Evolutionary conservation across 2,797 vertebrate genomes (phyloP), one percentile per base, ranked within the genome.

Genomic region (Toxotes lorentzi): DNA sequence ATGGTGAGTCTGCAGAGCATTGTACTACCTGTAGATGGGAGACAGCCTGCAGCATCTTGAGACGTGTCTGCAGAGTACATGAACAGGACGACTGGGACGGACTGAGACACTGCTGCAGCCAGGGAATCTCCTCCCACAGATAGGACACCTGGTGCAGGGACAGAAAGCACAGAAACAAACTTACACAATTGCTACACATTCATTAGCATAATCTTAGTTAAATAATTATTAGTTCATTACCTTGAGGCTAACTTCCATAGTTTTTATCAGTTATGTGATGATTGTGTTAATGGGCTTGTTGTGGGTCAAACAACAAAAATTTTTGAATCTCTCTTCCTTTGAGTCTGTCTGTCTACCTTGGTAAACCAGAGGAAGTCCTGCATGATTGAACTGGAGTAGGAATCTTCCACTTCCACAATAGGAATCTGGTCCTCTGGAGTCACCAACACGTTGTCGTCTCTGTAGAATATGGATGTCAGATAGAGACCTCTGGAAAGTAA

Each of bases 311-410:
- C 17, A 45, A 43, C 0, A 30, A 27, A 30, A 30, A 3, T 30
- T 30, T 30, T 30, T 30, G 4, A 30, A 30, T 51, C 2, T 59
- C 2, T 16, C 1, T n/a, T 59, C 19, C 16, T 41, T 19, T 57
- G 21, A 17, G 38, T 24, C 5, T 21, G 7, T 50, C 40, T 21
- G 21, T 40, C 32, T 81, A 98, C 97, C 96, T 98, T 98, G 11
- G 95, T 97, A 79, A 98, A 97, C 97, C 97, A 98, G 24, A 98
- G 95, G 86, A 98, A 97, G 87, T 98, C 97, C 84, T 98, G 97
- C 94, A 96, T 95, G 14, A 97, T 95, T 19, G 96, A 95, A 85
- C 95, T 97, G 40, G 97, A 95, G 85, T 96, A 97, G 9, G 95
- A 96, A 76, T 97, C 97, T 35, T 98, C 97, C 24, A 97, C 96